These are phyloP conservation scores for Cabera pusaria DNA, from an alignment of 2,888 invertebrate species.

Conservation along the genomic window DNA sequence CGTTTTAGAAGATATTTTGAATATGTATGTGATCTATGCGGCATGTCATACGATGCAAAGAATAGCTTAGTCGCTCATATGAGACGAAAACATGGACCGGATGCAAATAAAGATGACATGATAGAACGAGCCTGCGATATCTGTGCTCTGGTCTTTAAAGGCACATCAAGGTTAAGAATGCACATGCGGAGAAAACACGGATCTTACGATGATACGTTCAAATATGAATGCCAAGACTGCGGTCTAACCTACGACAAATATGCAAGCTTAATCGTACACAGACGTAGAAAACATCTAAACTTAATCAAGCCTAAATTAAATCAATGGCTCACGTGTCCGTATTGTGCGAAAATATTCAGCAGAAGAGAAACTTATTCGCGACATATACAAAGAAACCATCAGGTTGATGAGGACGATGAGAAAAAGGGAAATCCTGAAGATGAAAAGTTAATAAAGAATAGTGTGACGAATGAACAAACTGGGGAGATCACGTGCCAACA, in stretches of 20 bases:
- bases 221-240: conserved; percentile 61
- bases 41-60: conserved; percentile 69
- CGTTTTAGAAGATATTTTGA: conserved; percentile 55
- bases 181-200: conserved; percentile 74
- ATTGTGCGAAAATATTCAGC: conserved; percentile 65
- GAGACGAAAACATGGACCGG: conserved; percentile 65
- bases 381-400: conserved; percentile 71
- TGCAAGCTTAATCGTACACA: conserved; percentile 66
- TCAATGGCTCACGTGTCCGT: conserved; percentile 66
- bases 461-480: conserved; percentile 49
- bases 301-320: conserved; percentile 45
- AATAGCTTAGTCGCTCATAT: conserved; percentile 70
- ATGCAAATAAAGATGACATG: conserved; percentile 52
- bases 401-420: conserved; percentile 44
- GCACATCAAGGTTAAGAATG: conserved; percentile 61
- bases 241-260: conserved; percentile 71
- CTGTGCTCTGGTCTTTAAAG: conserved; percentile 72
- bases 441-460: conserved; percentile 35
- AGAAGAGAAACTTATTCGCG: conserved; percentile 69
- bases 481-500: conserved; percentile 67
- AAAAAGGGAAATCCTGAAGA: conserved; percentile 24
- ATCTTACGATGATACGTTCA: conserved; percentile 62
- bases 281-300: conserved; percentile 61
- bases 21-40: conserved; percentile 67
- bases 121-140: conserved; percentile 66